Evolutionary conservation across 2,888 invertebrate species (phyloP).

Genomic region (Lagria hirta): DNA sequence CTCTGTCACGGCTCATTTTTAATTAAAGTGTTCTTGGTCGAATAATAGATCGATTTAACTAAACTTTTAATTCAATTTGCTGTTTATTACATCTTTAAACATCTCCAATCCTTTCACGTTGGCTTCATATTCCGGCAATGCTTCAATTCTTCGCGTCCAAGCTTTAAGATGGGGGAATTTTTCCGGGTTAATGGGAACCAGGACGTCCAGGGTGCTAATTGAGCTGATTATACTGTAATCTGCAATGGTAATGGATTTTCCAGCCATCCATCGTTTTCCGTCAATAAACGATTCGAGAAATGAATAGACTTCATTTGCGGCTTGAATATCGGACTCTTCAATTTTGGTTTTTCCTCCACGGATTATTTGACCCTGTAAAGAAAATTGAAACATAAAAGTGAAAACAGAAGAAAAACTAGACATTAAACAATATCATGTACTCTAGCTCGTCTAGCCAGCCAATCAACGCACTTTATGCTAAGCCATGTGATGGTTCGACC

Average conservation of each 20-base stretch:
- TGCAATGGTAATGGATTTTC: slow-evolving; percentile 17
- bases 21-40: no score
- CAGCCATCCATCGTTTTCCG: slow-evolving; percentile 18
- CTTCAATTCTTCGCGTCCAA: slow-evolving; percentile 9
- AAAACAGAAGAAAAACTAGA: no score
- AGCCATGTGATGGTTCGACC: no score
- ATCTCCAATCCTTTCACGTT: slow-evolving; percentile 12
- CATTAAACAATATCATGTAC: no score
- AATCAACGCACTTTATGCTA: no score
- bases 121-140: slow-evolving; percentile 7
- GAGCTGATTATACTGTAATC: slow-evolving; percentile 24
- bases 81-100: slow-evolving; percentile 31
- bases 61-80: no score
- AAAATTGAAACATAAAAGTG: no score
- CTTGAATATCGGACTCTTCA: slow-evolving; percentile 3
- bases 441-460: no score
- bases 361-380: slow-evolving; percentile 10
- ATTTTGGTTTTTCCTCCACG: slow-evolving; percentile 3
- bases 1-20: no score
- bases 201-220: slow-evolving; percentile 10
- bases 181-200: slow-evolving; percentile 15
- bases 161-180: slow-evolving; percentile 10
- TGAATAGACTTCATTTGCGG: slow-evolving; percentile 5
- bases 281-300: slow-evolving; percentile 14
- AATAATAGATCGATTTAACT: no score